A percentile compares a stretch with the other conserved stretches of the same genome.
phyloP scores from a whole-genome alignment of 2,888 invertebrate species.

The Lepidochitona cinerea region DNA sequence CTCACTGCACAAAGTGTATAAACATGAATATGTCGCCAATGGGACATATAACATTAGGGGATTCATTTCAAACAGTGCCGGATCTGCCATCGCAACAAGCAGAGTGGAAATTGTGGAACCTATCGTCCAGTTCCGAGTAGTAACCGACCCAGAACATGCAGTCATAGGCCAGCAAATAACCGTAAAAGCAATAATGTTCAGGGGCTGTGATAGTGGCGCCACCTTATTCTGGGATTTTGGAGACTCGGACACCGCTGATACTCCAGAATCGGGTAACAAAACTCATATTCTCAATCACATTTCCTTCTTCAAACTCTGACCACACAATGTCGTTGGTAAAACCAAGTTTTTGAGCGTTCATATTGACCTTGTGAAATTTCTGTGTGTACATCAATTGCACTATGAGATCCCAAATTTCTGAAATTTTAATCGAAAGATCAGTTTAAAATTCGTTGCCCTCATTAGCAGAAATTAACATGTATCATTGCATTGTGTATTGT shows the following conservation, averaged over 20 bases:
- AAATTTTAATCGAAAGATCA: too few relatives aligned
- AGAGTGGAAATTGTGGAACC: slow-evolving; percentile 22
- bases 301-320: too few relatives aligned
- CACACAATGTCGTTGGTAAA: too few relatives aligned
- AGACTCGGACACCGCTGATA: background rate
- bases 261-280: background rate
- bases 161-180: slow-evolving; percentile 28
- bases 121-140: slow-evolving; percentile 12
- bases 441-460: too few relatives aligned
- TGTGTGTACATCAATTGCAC: too few relatives aligned
- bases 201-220: slow-evolving; percentile 41
- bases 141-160: slow-evolving; percentile 6
- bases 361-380: too few relatives aligned
- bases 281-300: too few relatives aligned
- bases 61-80: slow-evolving; percentile 39
- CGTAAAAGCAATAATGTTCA: slow-evolving; percentile 34
- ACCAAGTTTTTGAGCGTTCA: too few relatives aligned
- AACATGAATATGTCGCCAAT: slow-evolving; percentile 25
- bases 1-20: background rate
- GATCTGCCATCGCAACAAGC: slow-evolving; percentile 24
- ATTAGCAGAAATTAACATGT: too few relatives aligned
- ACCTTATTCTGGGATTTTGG: slow-evolving; percentile 35
- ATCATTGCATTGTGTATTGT: too few relatives aligned
- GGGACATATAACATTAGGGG: slow-evolving; percentile 31
- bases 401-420: too few relatives aligned